phyloP scores from a whole-genome alignment of 2,888 invertebrate species.

The Piscicola geometra region DNA sequence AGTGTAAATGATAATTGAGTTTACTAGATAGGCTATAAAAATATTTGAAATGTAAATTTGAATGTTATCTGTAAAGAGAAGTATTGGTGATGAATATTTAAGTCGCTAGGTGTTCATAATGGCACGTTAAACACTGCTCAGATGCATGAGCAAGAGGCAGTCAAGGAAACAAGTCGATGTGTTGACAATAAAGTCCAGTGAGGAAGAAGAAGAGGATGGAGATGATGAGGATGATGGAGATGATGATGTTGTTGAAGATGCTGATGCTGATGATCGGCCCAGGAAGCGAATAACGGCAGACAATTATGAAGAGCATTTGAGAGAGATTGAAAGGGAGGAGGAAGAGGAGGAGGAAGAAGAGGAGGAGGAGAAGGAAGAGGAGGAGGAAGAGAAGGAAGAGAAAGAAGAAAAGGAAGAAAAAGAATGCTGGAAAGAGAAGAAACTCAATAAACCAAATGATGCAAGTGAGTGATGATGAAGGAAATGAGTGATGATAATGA shows the following conservation, averaged over 20 bases:
- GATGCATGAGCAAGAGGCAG: neutral
- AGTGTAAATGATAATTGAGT: too few relatives aligned
- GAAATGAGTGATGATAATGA: neutral
- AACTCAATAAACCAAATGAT: neutral
- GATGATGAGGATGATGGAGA: constrained; percentile 23
- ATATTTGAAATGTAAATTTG: too few relatives aligned
- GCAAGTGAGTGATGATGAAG: neutral
- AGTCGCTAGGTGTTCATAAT: too few relatives aligned
- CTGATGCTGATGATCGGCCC: neutral
- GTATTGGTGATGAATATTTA: too few relatives aligned
- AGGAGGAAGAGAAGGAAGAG: neutral
- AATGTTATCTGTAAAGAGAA: too few relatives aligned
- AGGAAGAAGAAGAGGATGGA: too few relatives aligned
- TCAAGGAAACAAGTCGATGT: neutral
- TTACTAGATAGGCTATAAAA: too few relatives aligned
- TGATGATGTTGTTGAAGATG: constrained; percentile 10
- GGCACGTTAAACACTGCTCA: constrained; percentile 4
- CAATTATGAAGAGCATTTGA: neutral
- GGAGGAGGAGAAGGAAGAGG: neutral
- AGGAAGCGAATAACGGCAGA: neutral
- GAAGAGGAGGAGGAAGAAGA: neutral
- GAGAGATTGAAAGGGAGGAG: neutral
- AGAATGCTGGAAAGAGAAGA: too few relatives aligned
- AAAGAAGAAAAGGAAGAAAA: neutral
- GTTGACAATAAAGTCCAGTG: neutral